A percentile compares a stretch with the other conserved stretches of the same genome.
These are phyloP conservation scores for Trissoscelio sp. DNA, from an alignment of 2,888 invertebrate species.

Conservation along the genomic window DNA sequence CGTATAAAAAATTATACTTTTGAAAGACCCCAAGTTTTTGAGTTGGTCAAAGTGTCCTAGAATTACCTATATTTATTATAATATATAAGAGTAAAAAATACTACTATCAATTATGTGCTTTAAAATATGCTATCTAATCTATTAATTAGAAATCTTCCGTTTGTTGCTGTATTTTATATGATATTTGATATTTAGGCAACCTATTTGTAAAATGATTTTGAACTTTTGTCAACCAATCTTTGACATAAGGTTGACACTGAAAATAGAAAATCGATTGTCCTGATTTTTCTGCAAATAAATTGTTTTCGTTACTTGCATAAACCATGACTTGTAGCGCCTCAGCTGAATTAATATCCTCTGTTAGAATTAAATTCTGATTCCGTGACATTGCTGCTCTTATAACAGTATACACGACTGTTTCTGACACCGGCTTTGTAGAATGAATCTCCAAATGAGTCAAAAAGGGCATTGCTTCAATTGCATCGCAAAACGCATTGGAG, in stretches of 20 bases:
- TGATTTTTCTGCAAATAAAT: not conserved
- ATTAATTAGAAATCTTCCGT: too few species aligned
- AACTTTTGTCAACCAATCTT: constrained; percentile 32
- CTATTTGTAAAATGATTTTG: constrained; percentile 28
- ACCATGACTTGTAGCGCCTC: constrained; percentile 43
- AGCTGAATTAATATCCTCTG: constrained; percentile 33
- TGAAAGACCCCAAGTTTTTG: too few species aligned
- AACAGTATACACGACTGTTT: constrained; percentile 38
- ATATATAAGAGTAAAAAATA: too few species aligned
- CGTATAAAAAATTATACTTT: too few species aligned
- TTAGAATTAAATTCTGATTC: constrained; percentile 38
- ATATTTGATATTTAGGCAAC: constrained; percentile 42
- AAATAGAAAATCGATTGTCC: constrained; percentile 30
- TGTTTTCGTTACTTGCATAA: constrained; percentile 13
- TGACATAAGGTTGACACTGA: constrained; percentile 22
- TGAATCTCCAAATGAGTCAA: constrained; percentile 52
- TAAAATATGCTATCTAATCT: too few species aligned
- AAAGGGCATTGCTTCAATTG: constrained; percentile 36
- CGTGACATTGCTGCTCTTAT: constrained; percentile 51
- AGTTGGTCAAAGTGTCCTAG: too few species aligned
- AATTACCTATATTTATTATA: too few species aligned
- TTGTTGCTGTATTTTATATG: constrained; percentile 24
- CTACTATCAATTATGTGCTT: too few species aligned
- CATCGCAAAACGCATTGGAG: constrained; percentile 36
- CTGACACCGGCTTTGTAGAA: constrained; percentile 30